phyloP scores from a whole-genome alignment of 1,140 invertebrate genomes.

The Ooceraea biroi region DNA sequence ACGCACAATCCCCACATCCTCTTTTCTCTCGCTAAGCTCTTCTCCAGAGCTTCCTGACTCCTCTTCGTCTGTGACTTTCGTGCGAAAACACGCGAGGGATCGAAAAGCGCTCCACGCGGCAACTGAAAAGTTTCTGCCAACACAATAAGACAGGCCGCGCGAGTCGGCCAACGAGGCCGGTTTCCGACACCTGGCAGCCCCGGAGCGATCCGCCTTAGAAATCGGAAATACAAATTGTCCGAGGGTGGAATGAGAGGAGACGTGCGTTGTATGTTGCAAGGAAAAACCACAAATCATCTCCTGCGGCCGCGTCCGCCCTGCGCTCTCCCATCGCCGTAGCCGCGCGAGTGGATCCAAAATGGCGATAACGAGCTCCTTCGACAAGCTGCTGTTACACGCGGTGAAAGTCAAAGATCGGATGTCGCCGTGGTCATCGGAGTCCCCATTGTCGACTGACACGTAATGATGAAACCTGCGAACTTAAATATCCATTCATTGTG shows the following conservation, averaged over 20 bases:
- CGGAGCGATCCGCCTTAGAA: conserved; percentile 69
- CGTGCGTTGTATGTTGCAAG: conserved; percentile 68
- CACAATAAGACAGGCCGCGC: conserved; percentile 69
- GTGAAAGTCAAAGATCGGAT: conserved; percentile 51
- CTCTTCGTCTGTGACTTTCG: conserved; percentile 22
- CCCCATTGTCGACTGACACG: conserved; percentile 33
- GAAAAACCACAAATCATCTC: conserved; percentile 81
- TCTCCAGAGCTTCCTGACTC: conserved; percentile 3
- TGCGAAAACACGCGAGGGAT: conserved; percentile 47
- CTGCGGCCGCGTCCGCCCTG: conserved; percentile 5
- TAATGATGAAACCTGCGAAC: conserved; percentile 23
- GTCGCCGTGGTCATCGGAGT: background rate
- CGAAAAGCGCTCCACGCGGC: conserved; percentile 20
- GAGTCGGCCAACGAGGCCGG: conserved; percentile 60
- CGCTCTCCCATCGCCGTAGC: conserved; percentile 27
- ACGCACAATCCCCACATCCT: conserved; percentile 4
- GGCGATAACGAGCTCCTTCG: conserved; percentile 78
- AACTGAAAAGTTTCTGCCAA: conserved; percentile 60
- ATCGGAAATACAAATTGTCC: conserved; percentile 82
- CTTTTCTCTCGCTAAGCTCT: background rate
- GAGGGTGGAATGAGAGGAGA: conserved; percentile 58
- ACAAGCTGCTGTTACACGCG: conserved; percentile 61
- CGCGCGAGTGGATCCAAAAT: conserved; percentile 77
- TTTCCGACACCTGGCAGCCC: conserved; percentile 74
- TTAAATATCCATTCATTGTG: conserved; percentile 14